Base-by-base conservation (phyloP, 2,113 vertebrate genomes). In the Hiodon alosoides region DNA sequence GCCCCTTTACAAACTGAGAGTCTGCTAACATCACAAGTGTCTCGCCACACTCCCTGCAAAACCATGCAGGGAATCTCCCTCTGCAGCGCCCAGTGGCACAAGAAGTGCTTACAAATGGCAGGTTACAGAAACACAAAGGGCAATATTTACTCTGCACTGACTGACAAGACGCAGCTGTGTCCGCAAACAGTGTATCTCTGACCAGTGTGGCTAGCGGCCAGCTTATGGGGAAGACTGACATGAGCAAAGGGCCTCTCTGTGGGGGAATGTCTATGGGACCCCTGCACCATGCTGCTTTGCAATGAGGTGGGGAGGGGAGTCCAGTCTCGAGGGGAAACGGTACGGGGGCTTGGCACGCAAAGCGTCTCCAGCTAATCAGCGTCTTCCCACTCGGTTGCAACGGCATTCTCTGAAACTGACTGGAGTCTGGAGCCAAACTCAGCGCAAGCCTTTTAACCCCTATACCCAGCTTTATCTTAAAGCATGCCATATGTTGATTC, bases 61-160 rank as follows among this genome's bases (percentile, higher is more conserved):
- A 9, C 2, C 4, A 11, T 57, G 64, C 55, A 31, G 7, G 52
- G 54, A 51, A 58, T 58, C 53, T 46, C 48, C 58, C 47, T 85
- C 83, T 80, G 80, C 80, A 74, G 82, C 50, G 17, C 79, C 84
- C 85, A 87, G 84, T 83, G 70, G 4, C 74, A 77, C 61, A 59
- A 74, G 73, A 75, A 0, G 54, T 54, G 69, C 83, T 81, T 74
- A 14, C 69, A 77, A 86, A 87, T 55, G 80, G 80, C 69, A 16
- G 83, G 81, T 84, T 85, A 88, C 71, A 85, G 86, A 83, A 85
- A 85, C 55, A 77, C 75, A 76, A 79, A 76, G 50, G 31, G 76
- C 73, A 71, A 76, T 57, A 82, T 90, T 84, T 87, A 89, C 87
- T 83, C 82, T 78, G 73, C 79, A 81, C 74, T 81, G 67, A 74